Evolutionary conservation across 2,113 vertebrate genomes (phyloP), one percentile per base, ranked within the genome.

Genomic region (Oncorhynchus tshawytscha): DNA sequence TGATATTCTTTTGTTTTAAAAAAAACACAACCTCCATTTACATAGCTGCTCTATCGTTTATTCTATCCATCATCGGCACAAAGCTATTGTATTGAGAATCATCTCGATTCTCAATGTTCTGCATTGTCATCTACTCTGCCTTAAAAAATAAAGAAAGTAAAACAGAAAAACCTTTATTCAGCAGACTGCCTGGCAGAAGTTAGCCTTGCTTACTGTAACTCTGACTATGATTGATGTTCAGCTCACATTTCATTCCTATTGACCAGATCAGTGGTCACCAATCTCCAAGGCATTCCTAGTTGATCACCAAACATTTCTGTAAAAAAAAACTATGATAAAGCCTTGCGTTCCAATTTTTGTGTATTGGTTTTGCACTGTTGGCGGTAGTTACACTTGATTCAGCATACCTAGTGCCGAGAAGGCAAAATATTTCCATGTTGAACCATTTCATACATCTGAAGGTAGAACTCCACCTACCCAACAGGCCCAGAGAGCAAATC

Each of bases 101-200:
- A 31, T 18, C 5, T 34, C 13, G 3, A 29, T 67, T 34, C 66
- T 71, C 69, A 71, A 25, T 16, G 69, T 15, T 22, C 8, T 48
- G 39, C 39, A 22, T 70, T 70, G 31, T 45, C 18, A 49, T 12
- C 78, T 82, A 59, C 67, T 34, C 70, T 20, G 13, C 25, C 57
- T 60, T 62, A 49, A 59, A 59, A 31, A 72, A 57, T 34, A 1
- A 15, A 72, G 24, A 49, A 48, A 12, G 27, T 60, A 60, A 22
- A 39, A n/a, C 5, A 60, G 15, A 60, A 39, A n/a, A 24, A 15
- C 11, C 13, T 29, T 24, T 27, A 70, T 51, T 48, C 39, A 72
- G 62, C 22, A 65, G 25, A 22, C 59, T 70, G 45, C 39, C 68
- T 13, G 68, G 39, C 45, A 25, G 31, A 22, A 49, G n/a, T 34